Percentiles rank a stretch among this genome's conserved stretches.
Conservation (phyloP, 2,888 invertebrate species). For the Bembecia ichneumoniformis region DNA sequence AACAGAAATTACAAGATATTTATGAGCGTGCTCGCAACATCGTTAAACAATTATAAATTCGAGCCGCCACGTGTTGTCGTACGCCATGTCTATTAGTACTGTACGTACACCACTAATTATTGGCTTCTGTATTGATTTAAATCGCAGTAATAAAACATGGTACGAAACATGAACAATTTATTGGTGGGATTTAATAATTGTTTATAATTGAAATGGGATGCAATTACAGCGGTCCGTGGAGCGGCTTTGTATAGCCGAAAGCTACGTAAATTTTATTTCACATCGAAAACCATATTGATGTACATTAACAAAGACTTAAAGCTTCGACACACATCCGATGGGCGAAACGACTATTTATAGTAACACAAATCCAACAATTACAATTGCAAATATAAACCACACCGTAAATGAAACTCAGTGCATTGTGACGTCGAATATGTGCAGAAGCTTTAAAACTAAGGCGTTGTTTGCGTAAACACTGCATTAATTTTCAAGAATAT, state of each 20-base stretch:
- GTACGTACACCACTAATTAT: slow-evolving; percentile 19
- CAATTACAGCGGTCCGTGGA: slow-evolving; percentile 18
- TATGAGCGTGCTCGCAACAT: background rate
- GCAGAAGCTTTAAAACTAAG: slow-evolving; percentile 2
- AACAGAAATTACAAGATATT: background rate
- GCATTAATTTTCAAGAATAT: background rate
- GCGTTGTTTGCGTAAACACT: background rate
- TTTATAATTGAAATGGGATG: slow-evolving; percentile 42
- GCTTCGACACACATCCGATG: background rate
- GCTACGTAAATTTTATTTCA: slow-evolving; percentile 9
- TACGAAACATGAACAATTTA: slow-evolving; percentile 31
- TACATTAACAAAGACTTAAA: background rate
- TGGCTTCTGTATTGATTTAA: slow-evolving; percentile 33
- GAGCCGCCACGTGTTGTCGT: background rate
- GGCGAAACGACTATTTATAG: background rate
- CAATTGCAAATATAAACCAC: too few species aligned
- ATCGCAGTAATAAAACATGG: slow-evolving; percentile 29
- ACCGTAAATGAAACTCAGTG: too few species aligned
- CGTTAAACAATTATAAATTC: background rate
- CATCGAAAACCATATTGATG: background rate
- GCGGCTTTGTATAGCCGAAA: slow-evolving; percentile 26
- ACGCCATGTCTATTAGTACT: background rate
- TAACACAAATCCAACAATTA: slow-evolving; percentile 1
- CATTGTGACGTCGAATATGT: background rate
- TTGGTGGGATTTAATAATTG: slow-evolving; percentile 39